Conservation (phyloP, 2,888 invertebrate species). For the Rhopalosiphum nymphaeae region DNA sequence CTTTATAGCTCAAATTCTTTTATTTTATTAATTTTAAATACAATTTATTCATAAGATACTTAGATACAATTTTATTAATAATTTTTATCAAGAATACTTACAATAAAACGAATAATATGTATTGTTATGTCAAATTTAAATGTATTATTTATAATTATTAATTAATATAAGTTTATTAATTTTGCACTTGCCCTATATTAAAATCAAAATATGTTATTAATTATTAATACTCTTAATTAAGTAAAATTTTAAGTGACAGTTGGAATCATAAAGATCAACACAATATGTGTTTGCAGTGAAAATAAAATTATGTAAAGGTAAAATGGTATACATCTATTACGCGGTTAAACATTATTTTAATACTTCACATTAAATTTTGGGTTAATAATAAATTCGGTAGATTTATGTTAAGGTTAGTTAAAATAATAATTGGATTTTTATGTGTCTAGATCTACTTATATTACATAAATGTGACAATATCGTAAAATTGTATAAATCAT, state of each 20-base stretch:
- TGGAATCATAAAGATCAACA: not conserved
- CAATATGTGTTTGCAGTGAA: not conserved
- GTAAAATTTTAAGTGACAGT: not conserved
- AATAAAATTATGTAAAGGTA: not conserved
- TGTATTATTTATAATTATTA: not conserved
- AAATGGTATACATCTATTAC: not conserved
- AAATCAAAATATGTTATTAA: not conserved
- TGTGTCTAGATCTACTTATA: not conserved
- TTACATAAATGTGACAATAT: not conserved
- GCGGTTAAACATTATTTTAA: not conserved
- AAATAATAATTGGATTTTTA: not conserved
- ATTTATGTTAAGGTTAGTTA: not conserved
- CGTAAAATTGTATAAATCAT: not conserved
- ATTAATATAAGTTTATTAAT: not conserved
- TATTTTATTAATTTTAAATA: not conserved
- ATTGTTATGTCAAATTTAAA: not conserved
- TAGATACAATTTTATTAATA: not conserved
- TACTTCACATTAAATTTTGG: not conserved
- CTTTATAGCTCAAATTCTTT: not conserved
- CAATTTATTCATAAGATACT: not conserved
- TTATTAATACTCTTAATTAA: not conserved
- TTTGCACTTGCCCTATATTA: not conserved
- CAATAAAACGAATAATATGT: not conserved
- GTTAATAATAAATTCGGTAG: not conserved
- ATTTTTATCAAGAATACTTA: not conserved